These are phyloP conservation scores for Fundulus diaphanus DNA, from an alignment of 2,797 vertebrate genomes.

Conservation along the genomic window DNA sequence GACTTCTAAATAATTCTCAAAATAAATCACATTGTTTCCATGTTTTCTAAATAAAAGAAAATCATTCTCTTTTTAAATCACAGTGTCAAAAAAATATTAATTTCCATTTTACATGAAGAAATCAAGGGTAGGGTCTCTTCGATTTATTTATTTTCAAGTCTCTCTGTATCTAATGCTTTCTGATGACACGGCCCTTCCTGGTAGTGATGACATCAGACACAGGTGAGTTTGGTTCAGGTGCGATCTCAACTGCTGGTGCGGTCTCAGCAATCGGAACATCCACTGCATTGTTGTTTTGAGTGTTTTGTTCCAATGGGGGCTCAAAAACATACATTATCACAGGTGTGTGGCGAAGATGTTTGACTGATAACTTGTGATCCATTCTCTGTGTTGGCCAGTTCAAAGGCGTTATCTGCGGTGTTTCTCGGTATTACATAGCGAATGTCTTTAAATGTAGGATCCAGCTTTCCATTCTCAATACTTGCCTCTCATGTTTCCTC, in stretches of 20 bases:
- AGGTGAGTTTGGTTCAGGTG: not conserved
- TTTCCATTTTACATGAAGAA: not conserved
- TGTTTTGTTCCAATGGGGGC: not conserved
- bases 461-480: conserved; percentile 2
- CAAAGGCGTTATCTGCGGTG: conserved; percentile 8
- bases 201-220: not conserved
- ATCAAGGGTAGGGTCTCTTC: not conserved
- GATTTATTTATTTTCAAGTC: conserved; percentile 2
- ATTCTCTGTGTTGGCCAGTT: not conserved
- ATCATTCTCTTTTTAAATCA: too few species aligned
- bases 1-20: too few species aligned
- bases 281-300: too few species aligned
- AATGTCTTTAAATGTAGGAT: not conserved
- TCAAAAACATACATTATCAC: too few species aligned
- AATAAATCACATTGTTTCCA: too few species aligned
- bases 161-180: conserved; percentile 6
- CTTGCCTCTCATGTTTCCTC: not conserved
- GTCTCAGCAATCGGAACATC: not conserved
- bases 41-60: not conserved
- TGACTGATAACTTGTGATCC: not conserved
- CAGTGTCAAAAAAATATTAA: too few species aligned
- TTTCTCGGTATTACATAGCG: conserved; percentile 2
- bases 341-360: not conserved
- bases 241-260: not conserved
- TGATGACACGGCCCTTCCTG: conserved; percentile 1